phyloP scores from a whole-genome alignment of 2,888 invertebrate genomes.

The Phanerotoma sp. region DNA sequence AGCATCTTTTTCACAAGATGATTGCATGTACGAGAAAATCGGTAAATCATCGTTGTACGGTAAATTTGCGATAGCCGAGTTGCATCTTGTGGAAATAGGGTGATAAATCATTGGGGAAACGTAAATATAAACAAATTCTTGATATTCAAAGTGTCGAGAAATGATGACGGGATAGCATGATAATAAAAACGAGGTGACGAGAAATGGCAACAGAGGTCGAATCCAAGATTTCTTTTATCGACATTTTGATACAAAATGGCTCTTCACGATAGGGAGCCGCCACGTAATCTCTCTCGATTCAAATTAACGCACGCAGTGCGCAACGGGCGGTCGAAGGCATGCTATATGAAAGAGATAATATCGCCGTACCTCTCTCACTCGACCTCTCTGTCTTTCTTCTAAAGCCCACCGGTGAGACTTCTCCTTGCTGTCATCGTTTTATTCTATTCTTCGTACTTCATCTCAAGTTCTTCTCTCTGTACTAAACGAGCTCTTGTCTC shows the following conservation, averaged over 20 bases:
- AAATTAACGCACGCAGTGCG: conserved; percentile 63
- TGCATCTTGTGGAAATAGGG: conserved; percentile 7
- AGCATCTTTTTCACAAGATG: too few species aligned
- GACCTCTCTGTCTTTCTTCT: conserved; percentile 18
- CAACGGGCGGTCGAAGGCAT: conserved; percentile 40
- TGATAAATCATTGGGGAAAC: conserved; percentile 14
- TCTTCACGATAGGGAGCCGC: conserved; percentile 55
- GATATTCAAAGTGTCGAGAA: neutral
- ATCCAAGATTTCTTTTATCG: conserved; percentile 54
- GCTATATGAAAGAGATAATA: conserved; percentile 49
- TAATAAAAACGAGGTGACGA: conserved; percentile 9
- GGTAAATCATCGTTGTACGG: conserved; percentile 30
- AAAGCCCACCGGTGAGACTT: conserved; percentile 28
- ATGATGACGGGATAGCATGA: neutral
- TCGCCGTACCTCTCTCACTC: conserved; percentile 43
- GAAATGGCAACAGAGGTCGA: conserved; percentile 28
- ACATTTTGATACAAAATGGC: conserved; percentile 58
- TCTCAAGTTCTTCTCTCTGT: neutral
- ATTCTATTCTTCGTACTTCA: conserved; percentile 8
- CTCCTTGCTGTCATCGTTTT: conserved; percentile 13
- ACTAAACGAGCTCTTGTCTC: conserved; percentile 16
- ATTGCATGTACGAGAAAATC: conserved; percentile 20
- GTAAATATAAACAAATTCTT: conserved; percentile 14
- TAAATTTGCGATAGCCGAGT: conserved; percentile 1
- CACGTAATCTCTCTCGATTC: conserved; percentile 65